Evolutionary conservation across 2,888 invertebrate species (phyloP), one percentile per base, ranked within the genome.

Genomic region (Zelleria hepariella): DNA sequence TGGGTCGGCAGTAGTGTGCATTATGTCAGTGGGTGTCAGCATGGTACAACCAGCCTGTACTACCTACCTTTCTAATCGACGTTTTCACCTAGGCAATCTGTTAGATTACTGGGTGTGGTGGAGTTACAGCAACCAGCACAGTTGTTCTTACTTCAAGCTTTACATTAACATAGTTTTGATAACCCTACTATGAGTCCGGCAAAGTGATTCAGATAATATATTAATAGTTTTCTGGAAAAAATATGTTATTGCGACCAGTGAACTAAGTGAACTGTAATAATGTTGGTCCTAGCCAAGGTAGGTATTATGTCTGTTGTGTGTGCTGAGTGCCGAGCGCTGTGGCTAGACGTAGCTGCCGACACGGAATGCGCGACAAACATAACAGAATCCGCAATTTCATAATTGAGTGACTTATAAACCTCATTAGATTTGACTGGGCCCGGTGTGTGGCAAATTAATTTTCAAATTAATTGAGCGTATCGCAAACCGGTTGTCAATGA

Each of bases 381-480:
- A 42, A 42, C 32, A 18, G 24, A 26, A 26, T 54, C 26, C 5
- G 18, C 18, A 26, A 66, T 80, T 82, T 78, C 77, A 74, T 75
- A 80, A 80, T 71, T 69, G 63, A 65, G 32, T 75, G 74, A 71
- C 75, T 77, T 75, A 75, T 67, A 75, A 75, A 79, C 75, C 77
- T 77, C 70, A 74, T 73, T 79, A 76, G 71, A 69, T 69, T 67
- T 68, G 66, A 42, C 77, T 74, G 69, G 71, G 10, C 4, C 32
- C 32, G 32, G 15, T 42, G 32, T 78, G 73, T 75, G 74, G 71
- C 71, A 73, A 78, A 86, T 81, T 81, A 78, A 79, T 82, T 82
- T 82, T 77, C 69, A 79, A 83, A 80, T 80, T 82, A 81, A 82
- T 83, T 80, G 76, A 76, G 75, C 76, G 75, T 79, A 78, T 76